Percentiles rank a stretch among this genome's conserved stretches.
phyloP scores from a whole-genome alignment of 2,797 vertebrate species.

The Prunella strophiata region DNA sequence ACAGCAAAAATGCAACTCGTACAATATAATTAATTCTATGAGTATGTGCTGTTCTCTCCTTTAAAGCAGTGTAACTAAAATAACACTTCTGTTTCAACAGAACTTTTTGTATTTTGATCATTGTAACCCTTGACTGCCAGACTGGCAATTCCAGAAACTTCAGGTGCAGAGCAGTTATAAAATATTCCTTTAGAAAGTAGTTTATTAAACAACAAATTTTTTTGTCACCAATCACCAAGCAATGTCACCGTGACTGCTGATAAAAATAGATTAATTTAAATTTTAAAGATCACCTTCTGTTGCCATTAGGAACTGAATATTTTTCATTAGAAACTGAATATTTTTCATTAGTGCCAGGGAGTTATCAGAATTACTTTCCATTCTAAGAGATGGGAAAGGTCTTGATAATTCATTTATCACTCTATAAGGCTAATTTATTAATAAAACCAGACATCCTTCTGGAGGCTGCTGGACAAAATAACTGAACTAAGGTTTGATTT shows the following conservation, averaged over 20 bases:
- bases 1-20: background rate
- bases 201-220: slow-evolving; percentile 21
- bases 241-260: slow-evolving; percentile 23
- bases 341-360: slow-evolving; percentile 29
- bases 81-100: background rate
- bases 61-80: background rate
- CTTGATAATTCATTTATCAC: slow-evolving; percentile 20
- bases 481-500: background rate
- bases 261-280: slow-evolving; percentile 51
- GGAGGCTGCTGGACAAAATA: background rate
- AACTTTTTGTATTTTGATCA: background rate
- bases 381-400: background rate
- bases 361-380: background rate
- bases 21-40: background rate
- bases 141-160: background rate
- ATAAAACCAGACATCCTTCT: background rate
- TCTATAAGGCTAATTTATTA: slow-evolving; percentile 3
- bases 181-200: background rate
- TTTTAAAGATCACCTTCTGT: slow-evolving; percentile 41
- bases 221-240: slow-evolving; percentile 15
- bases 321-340: slow-evolving; percentile 49
- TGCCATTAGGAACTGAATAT: slow-evolving; percentile 55
- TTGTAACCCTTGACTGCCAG: background rate
- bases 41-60: background rate
- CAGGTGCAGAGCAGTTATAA: background rate